phyloP scores from a whole-genome alignment of 2,113 vertebrate genomes.

The Perognathus longimembris region DNA sequence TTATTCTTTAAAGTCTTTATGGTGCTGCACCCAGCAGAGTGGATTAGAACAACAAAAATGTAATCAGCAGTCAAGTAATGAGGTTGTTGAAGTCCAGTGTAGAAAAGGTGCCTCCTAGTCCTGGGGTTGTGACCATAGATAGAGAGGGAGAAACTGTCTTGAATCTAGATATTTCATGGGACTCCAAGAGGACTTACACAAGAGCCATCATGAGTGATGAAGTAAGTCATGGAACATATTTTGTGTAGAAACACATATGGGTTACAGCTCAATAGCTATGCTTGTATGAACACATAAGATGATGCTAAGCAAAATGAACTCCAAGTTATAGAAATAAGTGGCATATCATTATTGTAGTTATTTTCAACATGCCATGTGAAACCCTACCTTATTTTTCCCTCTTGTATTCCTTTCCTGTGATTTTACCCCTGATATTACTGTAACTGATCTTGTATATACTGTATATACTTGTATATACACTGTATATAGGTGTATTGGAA shows the following conservation, averaged over 20 bases:
- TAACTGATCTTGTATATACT: too few species aligned
- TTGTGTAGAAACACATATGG: background rate
- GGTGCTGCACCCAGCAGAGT: background rate
- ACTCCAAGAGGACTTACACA: background rate
- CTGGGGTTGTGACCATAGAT: background rate
- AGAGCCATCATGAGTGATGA: background rate
- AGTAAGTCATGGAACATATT: slow-evolving; percentile 13
- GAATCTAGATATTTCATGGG: background rate
- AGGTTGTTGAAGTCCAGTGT: background rate
- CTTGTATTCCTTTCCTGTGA: too few species aligned
- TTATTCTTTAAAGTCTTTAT: slow-evolving; percentile 14
- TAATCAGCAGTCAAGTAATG: background rate
- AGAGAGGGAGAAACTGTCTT: background rate
- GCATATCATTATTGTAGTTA: too few species aligned
- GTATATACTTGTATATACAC: too few species aligned
- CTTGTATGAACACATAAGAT: too few species aligned
- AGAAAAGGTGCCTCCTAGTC: background rate
- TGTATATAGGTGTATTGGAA: too few species aligned
- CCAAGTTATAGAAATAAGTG: too few species aligned
- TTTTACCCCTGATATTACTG: too few species aligned
- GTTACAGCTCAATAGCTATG: too few species aligned
- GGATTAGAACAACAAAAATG: background rate
- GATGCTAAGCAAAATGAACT: too few species aligned
- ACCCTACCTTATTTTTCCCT: too few species aligned
- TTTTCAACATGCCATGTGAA: too few species aligned